Base-by-base conservation (phyloP, 2,113 vertebrate genomes). In the Myotis brandtii region DNA sequence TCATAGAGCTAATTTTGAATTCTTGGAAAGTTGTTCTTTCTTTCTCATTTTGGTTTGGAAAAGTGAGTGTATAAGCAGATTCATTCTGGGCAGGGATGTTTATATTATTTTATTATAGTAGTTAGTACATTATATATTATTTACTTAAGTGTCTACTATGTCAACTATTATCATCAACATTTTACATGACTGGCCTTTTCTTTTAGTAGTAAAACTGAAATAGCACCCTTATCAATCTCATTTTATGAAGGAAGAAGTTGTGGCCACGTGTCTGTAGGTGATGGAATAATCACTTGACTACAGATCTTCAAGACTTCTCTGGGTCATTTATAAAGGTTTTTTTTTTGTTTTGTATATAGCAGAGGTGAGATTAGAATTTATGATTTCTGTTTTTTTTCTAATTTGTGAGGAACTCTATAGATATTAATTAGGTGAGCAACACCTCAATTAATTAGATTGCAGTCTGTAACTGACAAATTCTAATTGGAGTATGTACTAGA, bases 21-120 rank as follows among this genome's bases (percentile, higher is more conserved):
- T 67, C 17, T 40, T 75, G 20, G 37, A 79, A 50, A 30, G 62
- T 67, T 73, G 12, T 48, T 73, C 8, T 17, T 92, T 86, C 46
- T 46, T 85, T 88, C 14, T 77, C 70, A 43, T 91, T 96, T 94
- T 83, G 16, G 4, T 93, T 89, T 79, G 3, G 17, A 93, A 91
- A 32, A 32, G 3, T 67, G 16, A 84, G 9, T 70, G 30, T 27
- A 10, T 73, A 88, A 75, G 9, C 25, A 70, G 16, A 91, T 73
- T 67, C 10, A 56, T 81, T 89, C 59, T 67, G 43, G 64, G 18
- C 12, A 73, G 43, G 13, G 48, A 75, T 93, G 16, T 48, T 27
- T 79, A 37, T 34, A 75, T 34, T 67, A 52, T 48, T 91, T 94
- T 91, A 70, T 69, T 91, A 27, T 70, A 37, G 34, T 3, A 59